A percentile compares a stretch with the other conserved stretches of the same genome.
These are phyloP conservation scores for Xestia rhomboidea DNA, from an alignment of 2,888 invertebrate species.

Conservation along the genomic window DNA sequence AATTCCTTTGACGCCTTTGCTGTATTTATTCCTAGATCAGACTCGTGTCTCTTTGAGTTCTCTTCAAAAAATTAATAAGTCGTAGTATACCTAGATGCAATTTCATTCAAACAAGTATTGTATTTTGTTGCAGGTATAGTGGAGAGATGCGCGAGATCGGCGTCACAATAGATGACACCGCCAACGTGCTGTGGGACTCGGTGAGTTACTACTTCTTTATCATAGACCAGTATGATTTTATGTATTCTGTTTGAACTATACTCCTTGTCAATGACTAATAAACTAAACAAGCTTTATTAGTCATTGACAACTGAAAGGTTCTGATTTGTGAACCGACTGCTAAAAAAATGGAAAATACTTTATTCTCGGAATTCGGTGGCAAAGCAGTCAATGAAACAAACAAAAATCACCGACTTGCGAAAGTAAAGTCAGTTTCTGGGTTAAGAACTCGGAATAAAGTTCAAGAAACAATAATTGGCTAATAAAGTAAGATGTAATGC, in stretches of 20 bases:
- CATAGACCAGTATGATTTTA: neutral
- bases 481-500: neutral
- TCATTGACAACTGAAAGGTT: neutral
- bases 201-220: conserved; percentile 91
- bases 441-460: neutral
- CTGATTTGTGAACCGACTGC: neutral
- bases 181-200: conserved; percentile 97
- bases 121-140: conserved; percentile 93
- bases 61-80: neutral
- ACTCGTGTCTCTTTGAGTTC: neutral
- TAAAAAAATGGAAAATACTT: too few relatives aligned
- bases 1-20: neutral
- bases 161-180: conserved; percentile 95
- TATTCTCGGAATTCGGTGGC: too few relatives aligned
- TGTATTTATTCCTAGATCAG: neutral
- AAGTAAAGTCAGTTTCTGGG: neutral
- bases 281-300: neutral
- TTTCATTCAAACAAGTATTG: too few relatives aligned
- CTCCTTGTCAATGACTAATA: neutral
- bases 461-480: neutral
- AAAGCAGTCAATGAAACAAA: too few relatives aligned
- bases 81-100: neutral
- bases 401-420: too few relatives aligned
- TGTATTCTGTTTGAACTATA: neutral
- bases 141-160: conserved; percentile 97